Conservation (phyloP, 2,888 invertebrate genomes). For the Amphimallon solstitiale region DNA sequence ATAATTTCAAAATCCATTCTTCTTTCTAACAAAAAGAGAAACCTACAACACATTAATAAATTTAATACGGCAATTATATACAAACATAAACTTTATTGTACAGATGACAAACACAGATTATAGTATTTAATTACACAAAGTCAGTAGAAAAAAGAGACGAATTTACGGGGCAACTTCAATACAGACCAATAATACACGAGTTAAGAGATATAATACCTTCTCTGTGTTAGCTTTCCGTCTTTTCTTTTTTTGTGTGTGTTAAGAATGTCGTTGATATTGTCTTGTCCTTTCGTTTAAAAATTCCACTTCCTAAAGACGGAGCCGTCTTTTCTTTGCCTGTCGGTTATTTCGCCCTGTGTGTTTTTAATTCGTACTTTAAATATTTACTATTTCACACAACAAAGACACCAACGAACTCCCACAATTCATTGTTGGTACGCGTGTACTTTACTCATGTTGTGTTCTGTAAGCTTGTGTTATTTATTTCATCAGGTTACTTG, state of each 20-base stretch:
- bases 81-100: constrained; percentile 36
- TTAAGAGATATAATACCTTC: constrained; percentile 9
- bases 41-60: constrained; percentile 28
- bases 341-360: too few relatives aligned
- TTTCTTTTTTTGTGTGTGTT: too few relatives aligned
- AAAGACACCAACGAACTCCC: background rate
- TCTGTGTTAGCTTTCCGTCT: too few relatives aligned
- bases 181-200: background rate
- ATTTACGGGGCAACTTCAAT: constrained; percentile 8
- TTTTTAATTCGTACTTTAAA: too few relatives aligned
- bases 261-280: too few relatives aligned
- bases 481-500: constrained; percentile 24
- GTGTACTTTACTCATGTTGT: constrained; percentile 1
- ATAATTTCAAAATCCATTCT: too few relatives aligned
- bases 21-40: background rate
- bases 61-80: constrained; percentile 25
- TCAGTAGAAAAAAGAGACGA: constrained; percentile 12
- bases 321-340: too few relatives aligned
- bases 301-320: too few relatives aligned
- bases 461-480: constrained; percentile 16
- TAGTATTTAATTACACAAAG: constrained; percentile 31
- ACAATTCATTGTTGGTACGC: constrained; percentile 12
- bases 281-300: too few relatives aligned
- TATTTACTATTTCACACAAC: too few relatives aligned
- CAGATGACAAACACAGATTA: constrained; percentile 27